Conservation (phyloP, 2,888 invertebrate species). For the Alsophila aescularia region DNA sequence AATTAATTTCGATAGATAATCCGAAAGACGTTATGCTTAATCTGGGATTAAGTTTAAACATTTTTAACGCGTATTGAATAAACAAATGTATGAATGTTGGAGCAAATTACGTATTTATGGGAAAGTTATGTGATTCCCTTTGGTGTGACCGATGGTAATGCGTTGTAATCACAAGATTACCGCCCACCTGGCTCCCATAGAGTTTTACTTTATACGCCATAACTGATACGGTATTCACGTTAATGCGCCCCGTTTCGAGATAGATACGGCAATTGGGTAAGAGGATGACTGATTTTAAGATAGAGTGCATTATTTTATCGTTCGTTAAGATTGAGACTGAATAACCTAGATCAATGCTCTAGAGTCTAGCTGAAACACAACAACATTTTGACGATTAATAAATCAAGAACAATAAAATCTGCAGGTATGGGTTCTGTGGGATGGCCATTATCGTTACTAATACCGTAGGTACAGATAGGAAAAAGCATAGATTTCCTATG, state of each 20-base stretch:
- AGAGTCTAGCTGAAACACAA: no score
- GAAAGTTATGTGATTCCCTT: constrained; percentile 64
- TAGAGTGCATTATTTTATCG: neutral
- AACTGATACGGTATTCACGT: constrained; percentile 35
- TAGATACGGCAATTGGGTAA: constrained; percentile 19
- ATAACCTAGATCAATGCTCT: neutral
- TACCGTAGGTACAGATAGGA: no score
- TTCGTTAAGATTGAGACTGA: neutral
- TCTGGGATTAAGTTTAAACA: constrained; percentile 43
- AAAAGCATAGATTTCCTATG: no score
- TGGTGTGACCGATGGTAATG: constrained; percentile 65
- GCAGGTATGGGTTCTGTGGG: no score
- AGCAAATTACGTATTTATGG: constrained; percentile 74
- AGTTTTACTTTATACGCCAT: constrained; percentile 47
- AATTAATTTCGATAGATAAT: constrained; percentile 55
- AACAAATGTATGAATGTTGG: constrained; percentile 68
- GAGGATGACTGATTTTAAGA: neutral
- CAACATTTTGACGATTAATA: no score
- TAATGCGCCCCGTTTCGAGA: constrained; percentile 5
- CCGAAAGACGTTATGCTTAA: constrained; percentile 31
- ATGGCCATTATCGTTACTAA: no score
- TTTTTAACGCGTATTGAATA: constrained; percentile 67
- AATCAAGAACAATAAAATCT: no score
- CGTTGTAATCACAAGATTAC: constrained; percentile 76
- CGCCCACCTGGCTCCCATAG: constrained; percentile 66